These are phyloP conservation scores for Neolamprologus modestus DNA, from an alignment of 2,113 vertebrate genomes.

Conservation along the genomic window DNA sequence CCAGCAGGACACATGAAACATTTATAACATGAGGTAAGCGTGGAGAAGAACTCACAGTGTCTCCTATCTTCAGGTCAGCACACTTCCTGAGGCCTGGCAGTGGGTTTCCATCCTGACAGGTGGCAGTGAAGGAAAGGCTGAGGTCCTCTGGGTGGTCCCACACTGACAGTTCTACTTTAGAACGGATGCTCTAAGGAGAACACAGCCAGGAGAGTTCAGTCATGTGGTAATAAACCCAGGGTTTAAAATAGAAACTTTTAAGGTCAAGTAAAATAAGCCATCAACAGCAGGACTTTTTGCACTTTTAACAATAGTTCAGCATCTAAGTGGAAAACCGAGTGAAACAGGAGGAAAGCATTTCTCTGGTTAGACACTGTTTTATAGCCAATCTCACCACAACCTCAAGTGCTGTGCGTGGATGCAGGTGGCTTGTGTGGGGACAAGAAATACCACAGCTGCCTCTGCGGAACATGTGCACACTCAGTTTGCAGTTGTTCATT, in stretches of 20 bases:
- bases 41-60: conserved; percentile 81
- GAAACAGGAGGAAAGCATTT: background rate
- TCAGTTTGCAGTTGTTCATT: background rate
- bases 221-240: background rate
- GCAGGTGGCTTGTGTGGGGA: background rate
- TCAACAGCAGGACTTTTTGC: background rate
- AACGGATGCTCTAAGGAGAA: conserved; percentile 85
- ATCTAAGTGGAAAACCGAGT: background rate
- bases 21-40: background rate
- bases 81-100: conserved; percentile 88
- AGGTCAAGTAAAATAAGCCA: background rate
- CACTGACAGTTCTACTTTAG: conserved; percentile 93
- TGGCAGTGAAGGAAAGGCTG: conserved; percentile 86
- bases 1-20: background rate
- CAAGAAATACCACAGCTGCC: background rate
- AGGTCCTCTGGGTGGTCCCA: conserved; percentile 93
- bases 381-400: background rate
- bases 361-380: background rate
- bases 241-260: background rate
- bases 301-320: background rate
- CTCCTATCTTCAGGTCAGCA: conserved; percentile 89
- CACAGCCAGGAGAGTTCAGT: background rate
- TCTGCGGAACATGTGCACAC: background rate
- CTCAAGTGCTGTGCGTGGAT: background rate
- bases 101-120: conserved; percentile 86